phyloP scores from a whole-genome alignment of 2,797 vertebrate species.

The Myioborus melanocephalus region DNA sequence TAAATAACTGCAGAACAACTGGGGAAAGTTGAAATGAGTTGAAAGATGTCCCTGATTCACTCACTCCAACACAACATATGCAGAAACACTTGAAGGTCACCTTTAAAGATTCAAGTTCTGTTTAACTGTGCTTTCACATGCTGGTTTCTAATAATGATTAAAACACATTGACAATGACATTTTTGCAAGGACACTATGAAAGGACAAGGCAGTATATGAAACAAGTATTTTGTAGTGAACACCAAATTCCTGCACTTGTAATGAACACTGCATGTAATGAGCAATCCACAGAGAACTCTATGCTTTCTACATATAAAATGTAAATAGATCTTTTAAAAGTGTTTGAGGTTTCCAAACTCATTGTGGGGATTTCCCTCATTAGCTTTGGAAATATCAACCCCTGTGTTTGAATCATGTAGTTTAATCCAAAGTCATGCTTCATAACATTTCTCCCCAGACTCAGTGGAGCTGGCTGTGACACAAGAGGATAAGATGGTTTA shows the following conservation, averaged over 20 bases:
- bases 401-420: neutral
- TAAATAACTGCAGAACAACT: slow-evolving; percentile 16
- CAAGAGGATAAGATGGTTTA: slow-evolving; percentile 15
- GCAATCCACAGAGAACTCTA: neutral
- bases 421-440: neutral
- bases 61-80: neutral
- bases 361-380: slow-evolving; percentile 40
- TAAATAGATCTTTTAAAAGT: neutral
- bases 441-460: neutral
- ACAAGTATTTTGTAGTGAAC: neutral
- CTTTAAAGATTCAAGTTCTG: neutral
- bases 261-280: neutral
- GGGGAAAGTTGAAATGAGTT: neutral
- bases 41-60: neutral
- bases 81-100: slow-evolving; percentile 8
- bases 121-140: slow-evolving; percentile 7
- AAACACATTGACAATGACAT: neutral
- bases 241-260: slow-evolving; percentile 30
- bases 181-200: slow-evolving; percentile 30
- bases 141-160: slow-evolving; percentile 32
- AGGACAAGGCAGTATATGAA: slow-evolving; percentile 7
- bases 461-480: neutral
- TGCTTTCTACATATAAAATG: neutral
- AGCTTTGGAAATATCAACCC: slow-evolving; percentile 5
- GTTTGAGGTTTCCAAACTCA: neutral